Conservation (phyloP, 2,797 vertebrate genomes). For the Hafferia zeledoni region DNA sequence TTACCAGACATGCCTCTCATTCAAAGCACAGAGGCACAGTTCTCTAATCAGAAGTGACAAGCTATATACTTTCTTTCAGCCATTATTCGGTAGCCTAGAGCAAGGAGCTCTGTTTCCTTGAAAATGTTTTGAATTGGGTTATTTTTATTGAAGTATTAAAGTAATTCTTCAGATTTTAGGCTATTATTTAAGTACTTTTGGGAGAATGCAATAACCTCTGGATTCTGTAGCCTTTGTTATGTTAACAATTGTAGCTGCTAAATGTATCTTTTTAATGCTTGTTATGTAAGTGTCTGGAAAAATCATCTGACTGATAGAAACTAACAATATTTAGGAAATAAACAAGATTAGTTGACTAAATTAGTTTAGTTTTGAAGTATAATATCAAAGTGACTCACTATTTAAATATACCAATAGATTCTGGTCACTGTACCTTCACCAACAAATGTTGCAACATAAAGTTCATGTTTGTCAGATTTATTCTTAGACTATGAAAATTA, state of each 20-base stretch:
- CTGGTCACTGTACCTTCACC: neutral
- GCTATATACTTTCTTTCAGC: constrained; percentile 95
- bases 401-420: constrained; percentile 31
- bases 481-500: neutral
- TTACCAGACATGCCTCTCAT: constrained; percentile 92
- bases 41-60: constrained; percentile 98
- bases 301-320: constrained; percentile 61
- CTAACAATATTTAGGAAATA: constrained; percentile 74
- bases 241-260: constrained; percentile 71
- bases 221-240: constrained; percentile 80
- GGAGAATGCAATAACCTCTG: constrained; percentile 82
- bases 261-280: constrained; percentile 77
- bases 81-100: constrained; percentile 94
- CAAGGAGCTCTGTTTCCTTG: constrained; percentile 91
- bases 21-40: constrained; percentile 91
- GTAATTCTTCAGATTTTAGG: constrained; percentile 97
- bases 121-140: constrained; percentile 98
- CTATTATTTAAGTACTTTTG: constrained; percentile 93
- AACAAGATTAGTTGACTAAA: constrained; percentile 72
- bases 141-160: constrained; percentile 99
- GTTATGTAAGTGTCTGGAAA: constrained; percentile 69
- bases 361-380: constrained; percentile 59
- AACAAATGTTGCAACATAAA: neutral
- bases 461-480: neutral
- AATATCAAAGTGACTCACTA: constrained; percentile 24